These are phyloP conservation scores for Sinocyclocheilus anophthalmus DNA, from an alignment of 2,113 vertebrate genomes.

Conservation along the genomic window DNA sequence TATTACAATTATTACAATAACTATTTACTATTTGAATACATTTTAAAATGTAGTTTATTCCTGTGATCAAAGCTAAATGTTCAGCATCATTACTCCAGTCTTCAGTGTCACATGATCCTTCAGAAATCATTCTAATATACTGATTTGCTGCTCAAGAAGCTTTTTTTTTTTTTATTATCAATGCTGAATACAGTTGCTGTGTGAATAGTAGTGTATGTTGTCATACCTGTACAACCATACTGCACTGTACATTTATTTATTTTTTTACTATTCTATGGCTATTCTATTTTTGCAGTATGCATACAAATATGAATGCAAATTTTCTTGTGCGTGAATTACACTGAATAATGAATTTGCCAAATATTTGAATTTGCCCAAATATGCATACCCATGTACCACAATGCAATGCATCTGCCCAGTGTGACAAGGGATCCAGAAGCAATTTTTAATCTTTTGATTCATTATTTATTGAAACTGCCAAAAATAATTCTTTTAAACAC, in stretches of 20 bases:
- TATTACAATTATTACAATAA: too few species aligned
- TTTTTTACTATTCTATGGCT: neutral
- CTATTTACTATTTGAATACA: too few species aligned
- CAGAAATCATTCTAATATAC: too few species aligned
- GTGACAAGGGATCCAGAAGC: neutral
- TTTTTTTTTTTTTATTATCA: too few species aligned
- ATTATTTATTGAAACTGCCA: neutral
- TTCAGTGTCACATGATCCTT: neutral
- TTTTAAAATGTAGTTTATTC: too few species aligned
- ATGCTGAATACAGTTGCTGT: too few species aligned
- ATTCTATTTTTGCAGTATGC: neutral
- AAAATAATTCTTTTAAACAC: too few species aligned
- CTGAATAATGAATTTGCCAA: neutral
- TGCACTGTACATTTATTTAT: neutral
- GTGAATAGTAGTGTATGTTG: neutral
- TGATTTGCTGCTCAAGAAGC: neutral
- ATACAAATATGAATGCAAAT: neutral
- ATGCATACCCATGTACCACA: neutral
- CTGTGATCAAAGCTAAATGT: too few species aligned
- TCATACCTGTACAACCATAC: neutral
- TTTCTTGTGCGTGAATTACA: neutral
- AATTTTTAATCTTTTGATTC: neutral
- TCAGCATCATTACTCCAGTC: neutral
- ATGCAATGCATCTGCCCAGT: neutral
- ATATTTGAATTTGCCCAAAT: neutral